Percentiles rank a stretch among this genome's conserved stretches.
These are phyloP conservation scores for Strigops habroptila DNA, from an alignment of 2,113 vertebrate genomes.

Conservation along the genomic window DNA sequence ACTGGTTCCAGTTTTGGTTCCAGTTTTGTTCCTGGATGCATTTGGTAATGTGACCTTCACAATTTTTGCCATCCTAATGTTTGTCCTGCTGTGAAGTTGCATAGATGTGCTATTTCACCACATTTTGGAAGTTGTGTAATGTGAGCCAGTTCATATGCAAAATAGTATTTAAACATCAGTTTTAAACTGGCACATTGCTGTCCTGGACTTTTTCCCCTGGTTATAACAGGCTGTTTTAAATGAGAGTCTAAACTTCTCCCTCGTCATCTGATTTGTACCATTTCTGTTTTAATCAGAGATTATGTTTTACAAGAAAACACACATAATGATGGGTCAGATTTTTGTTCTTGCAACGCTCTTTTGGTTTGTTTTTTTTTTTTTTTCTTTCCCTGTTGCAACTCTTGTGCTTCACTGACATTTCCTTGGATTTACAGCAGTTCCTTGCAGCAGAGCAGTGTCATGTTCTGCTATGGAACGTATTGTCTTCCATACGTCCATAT, in stretches of 20 bases:
- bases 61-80: not conserved
- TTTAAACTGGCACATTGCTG: not conserved
- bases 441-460: not conserved
- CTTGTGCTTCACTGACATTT: not conserved
- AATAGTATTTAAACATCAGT: not conserved
- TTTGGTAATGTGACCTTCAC: not conserved
- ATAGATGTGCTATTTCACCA: not conserved
- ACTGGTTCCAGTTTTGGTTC: not conserved
- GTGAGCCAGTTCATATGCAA: not conserved
- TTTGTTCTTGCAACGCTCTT: not conserved
- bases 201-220: not conserved
- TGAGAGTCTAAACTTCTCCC: not conserved
- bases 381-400: not conserved
- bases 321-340: not conserved
- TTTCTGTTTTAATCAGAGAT: not conserved
- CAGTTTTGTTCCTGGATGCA: not conserved
- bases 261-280: not conserved
- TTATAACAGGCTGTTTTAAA: not conserved
- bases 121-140: not conserved
- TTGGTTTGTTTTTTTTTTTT: not conserved
- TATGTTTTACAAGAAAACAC: not conserved
- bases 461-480: not conserved
- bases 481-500: not conserved
- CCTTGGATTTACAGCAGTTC: not conserved
- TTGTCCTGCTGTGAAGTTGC: not conserved